A percentile compares a stretch with the other conserved stretches of the same genome.
phyloP scores from a whole-genome alignment of 2,113 vertebrate genomes.

The Colaptes auratus region DNA sequence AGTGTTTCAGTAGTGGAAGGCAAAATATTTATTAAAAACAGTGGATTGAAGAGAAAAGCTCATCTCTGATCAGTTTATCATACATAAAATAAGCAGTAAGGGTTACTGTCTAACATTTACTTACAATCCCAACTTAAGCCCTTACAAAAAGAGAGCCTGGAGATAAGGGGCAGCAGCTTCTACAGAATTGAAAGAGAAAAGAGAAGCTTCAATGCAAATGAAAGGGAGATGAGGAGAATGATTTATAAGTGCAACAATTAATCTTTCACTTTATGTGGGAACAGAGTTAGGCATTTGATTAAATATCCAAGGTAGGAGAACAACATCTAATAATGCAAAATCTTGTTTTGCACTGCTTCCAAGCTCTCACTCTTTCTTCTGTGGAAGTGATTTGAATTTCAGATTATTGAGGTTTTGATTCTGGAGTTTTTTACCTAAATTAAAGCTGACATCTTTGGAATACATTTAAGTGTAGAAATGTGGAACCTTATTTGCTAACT shows the following conservation, averaged over 20 bases:
- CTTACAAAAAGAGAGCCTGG: neutral
- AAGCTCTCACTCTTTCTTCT: neutral
- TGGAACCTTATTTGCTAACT: neutral
- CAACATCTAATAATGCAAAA: constrained; percentile 9
- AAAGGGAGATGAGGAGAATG: neutral
- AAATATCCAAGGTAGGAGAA: constrained; percentile 18
- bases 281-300: constrained; percentile 27
- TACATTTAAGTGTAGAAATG: neutral
- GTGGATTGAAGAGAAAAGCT: neutral
- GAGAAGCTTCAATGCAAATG: neutral
- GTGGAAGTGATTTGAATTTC: constrained; percentile 36
- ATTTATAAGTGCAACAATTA: neutral
- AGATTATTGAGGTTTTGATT: neutral
- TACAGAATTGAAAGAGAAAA: neutral
- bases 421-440: neutral
- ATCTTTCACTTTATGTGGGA: neutral
- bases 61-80: neutral
- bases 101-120: neutral
- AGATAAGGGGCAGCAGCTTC: neutral
- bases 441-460: constrained; percentile 10
- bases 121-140: neutral
- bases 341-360: constrained; percentile 20
- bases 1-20: neutral
- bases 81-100: constrained; percentile 3
- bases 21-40: constrained; percentile 9